Evolutionary conservation across 2,888 invertebrate genomes (phyloP).

Genomic region (Drosophila meridiana): DNA sequence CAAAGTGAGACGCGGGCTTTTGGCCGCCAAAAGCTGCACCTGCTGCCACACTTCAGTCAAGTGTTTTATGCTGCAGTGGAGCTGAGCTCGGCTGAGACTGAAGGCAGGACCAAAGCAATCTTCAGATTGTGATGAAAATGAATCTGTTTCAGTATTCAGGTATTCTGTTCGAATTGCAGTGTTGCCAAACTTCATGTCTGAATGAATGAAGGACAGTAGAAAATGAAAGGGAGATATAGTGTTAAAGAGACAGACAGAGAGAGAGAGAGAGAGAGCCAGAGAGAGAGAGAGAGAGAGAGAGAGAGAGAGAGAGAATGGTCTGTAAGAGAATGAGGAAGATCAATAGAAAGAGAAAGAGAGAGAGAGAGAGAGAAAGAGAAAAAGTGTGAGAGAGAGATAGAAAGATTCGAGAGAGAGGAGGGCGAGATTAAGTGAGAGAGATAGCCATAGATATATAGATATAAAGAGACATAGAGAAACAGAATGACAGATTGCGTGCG

Average conservation of each 20-base stretch:
- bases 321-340: background rate
- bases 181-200: background rate
- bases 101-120: background rate
- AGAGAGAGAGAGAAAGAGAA: background rate
- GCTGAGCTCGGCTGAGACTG: background rate
- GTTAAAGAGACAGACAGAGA: background rate
- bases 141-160: background rate
- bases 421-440: background rate
- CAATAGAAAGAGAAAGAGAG: background rate
- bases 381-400: background rate
- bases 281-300: rapidly evolving
- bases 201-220: too few relatives aligned
- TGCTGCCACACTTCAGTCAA: constrained; percentile 35
- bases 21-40: background rate
- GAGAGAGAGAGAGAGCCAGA: background rate
- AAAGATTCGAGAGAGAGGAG: background rate
- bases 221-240: too few relatives aligned
- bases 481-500: background rate
- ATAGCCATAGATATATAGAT: background rate
- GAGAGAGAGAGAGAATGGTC: too few relatives aligned
- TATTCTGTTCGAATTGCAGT: background rate
- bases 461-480: background rate
- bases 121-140: background rate
- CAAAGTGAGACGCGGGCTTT: background rate
- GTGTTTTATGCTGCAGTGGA: background rate